A percentile compares a stretch with the other conserved stretches of the same genome.
Conservation (phyloP, 2,888 invertebrate species). For the Cyclophora albipunctata region DNA sequence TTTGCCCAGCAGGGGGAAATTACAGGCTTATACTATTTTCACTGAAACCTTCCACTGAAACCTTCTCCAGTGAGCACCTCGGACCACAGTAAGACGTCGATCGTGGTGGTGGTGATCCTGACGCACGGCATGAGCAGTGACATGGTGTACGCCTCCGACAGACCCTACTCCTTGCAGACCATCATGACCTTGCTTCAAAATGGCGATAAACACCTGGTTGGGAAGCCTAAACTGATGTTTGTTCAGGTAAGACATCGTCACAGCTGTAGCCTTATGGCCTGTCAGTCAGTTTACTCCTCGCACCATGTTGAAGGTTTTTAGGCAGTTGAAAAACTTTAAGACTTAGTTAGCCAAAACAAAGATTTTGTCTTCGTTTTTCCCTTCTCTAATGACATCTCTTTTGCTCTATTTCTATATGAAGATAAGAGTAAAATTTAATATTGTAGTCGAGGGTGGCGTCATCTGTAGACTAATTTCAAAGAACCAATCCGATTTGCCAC, state of each 20-base stretch:
- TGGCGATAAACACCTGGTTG: conserved; percentile 1
- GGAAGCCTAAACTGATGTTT: conserved; percentile 13
- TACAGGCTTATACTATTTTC: background rate
- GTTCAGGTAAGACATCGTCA: conserved; percentile 7
- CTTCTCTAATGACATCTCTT: too few relatives aligned
- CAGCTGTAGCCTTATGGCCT: background rate
- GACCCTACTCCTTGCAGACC: conserved; percentile 9
- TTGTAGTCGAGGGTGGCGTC: too few relatives aligned
- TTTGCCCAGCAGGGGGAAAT: background rate
- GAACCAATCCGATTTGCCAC: too few relatives aligned
- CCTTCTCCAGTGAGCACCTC: conserved; percentile 25
- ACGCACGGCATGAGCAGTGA: conserved; percentile 29
- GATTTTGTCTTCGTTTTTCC: too few relatives aligned
- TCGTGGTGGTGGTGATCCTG: conserved; percentile 34
- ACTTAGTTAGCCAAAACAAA: too few relatives aligned
- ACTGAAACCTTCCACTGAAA: background rate
- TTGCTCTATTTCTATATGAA: too few relatives aligned
- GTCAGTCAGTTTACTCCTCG: background rate
- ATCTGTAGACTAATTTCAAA: too few relatives aligned
- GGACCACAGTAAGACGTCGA: conserved; percentile 31
- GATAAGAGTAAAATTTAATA: too few relatives aligned
- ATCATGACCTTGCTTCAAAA: conserved; percentile 9
- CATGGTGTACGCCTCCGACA: conserved; percentile 11
- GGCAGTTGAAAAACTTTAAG: too few relatives aligned
- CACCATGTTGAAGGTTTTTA: too few relatives aligned